A percentile compares a stretch with the other conserved stretches of the same genome.
Evolutionary conservation across 2,797 vertebrate species (phyloP).

Genomic region (Botia almorhae): DNA sequence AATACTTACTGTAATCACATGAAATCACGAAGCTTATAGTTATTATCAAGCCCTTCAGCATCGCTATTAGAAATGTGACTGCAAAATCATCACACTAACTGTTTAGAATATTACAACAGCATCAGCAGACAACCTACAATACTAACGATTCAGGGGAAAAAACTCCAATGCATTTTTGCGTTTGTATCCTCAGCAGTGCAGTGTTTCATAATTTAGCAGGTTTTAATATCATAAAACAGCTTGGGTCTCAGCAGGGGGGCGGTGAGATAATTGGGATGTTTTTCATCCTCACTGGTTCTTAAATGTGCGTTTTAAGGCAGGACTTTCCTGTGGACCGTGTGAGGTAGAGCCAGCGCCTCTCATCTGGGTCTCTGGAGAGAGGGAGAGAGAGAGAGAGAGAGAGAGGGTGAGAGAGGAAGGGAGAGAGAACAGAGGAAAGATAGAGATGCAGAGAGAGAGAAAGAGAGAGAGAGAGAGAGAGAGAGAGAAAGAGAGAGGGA

Average conservation of each 20-base stretch:
- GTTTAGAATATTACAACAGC: slow-evolving; percentile 18
- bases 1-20: slow-evolving; percentile 4
- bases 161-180: slow-evolving; percentile 60
- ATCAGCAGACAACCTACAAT: slow-evolving; percentile 44
- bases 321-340: slow-evolving; percentile 63
- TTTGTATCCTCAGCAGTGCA: slow-evolving; percentile 70
- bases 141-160: slow-evolving; percentile 45
- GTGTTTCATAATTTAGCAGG: slow-evolving; percentile 81
- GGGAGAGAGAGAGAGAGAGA: neutral
- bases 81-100: slow-evolving; percentile 30
- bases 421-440: neutral
- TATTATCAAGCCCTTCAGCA: slow-evolving; percentile 40
- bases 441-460: neutral
- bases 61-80: slow-evolving; percentile 33
- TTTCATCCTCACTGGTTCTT: slow-evolving; percentile 75
- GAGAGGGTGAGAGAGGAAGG: neutral
- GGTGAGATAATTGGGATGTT: slow-evolving; percentile 74
- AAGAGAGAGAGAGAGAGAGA: neutral
- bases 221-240: slow-evolving; percentile 86
- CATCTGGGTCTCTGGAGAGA: slow-evolving; percentile 41
- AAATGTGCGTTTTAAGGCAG: slow-evolving; percentile 73
- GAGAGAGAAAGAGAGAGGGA: neutral
- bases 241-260: slow-evolving; percentile 76
- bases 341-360: slow-evolving; percentile 52
- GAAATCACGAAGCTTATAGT: slow-evolving; percentile 11